A percentile compares a stretch with the other conserved stretches of the same genome.
These are phyloP conservation scores for Calosoma granatense DNA, from an alignment of 1,140 invertebrate genomes.

Conservation along the genomic window DNA sequence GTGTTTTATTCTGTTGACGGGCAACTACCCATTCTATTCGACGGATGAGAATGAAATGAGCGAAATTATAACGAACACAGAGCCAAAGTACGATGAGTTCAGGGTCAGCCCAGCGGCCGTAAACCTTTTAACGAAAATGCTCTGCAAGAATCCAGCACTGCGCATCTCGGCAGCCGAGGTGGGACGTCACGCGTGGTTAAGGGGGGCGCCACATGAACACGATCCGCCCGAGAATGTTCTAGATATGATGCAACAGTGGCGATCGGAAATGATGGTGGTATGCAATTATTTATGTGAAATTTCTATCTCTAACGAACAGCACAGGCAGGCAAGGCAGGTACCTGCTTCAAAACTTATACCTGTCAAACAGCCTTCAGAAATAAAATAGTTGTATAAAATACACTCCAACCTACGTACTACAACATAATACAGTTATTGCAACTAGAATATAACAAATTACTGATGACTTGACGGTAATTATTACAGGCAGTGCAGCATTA, in stretches of 20 bases:
- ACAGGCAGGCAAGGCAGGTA: too few relatives aligned
- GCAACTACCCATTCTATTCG: slow-evolving; percentile 31
- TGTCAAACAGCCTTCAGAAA: too few relatives aligned
- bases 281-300: not conserved
- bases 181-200: slow-evolving; percentile 40
- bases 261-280: not conserved
- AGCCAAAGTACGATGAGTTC: slow-evolving; percentile 18
- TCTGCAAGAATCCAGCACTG: slow-evolving; percentile 42
- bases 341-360: too few relatives aligned
- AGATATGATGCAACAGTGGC: slow-evolving; percentile 30
- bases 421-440: not conserved
- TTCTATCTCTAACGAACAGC: too few relatives aligned
- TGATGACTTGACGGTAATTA: too few relatives aligned
- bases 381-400: too few relatives aligned
- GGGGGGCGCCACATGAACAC: slow-evolving; percentile 27
- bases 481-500: too few relatives aligned
- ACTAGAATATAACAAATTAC: not conserved
- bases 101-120: slow-evolving; percentile 26
- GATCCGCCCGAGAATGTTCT: slow-evolving; percentile 23
- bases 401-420: too few relatives aligned
- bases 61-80: slow-evolving; percentile 27
- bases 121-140: slow-evolving; percentile 36
- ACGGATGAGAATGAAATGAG: slow-evolving; percentile 25
- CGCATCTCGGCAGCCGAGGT: slow-evolving; percentile 42
- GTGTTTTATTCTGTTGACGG: slow-evolving; percentile 38